phyloP scores from a whole-genome alignment of 1,140 invertebrate genomes.

The Paramacrobiotus metropolitanus region DNA sequence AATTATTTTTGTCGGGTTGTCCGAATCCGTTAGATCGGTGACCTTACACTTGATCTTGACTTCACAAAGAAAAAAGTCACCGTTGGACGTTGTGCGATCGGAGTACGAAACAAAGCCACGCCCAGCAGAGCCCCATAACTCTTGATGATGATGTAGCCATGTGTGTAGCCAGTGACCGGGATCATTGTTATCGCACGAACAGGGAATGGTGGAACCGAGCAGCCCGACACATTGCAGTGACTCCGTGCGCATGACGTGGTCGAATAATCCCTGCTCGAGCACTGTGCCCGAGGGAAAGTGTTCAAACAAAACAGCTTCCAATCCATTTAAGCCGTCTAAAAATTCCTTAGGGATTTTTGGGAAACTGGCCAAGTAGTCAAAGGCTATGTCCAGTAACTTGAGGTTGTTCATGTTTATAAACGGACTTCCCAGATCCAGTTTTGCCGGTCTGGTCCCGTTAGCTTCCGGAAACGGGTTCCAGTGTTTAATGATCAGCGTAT shows the following conservation, averaged over 20 bases:
- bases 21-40: not conserved
- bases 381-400: not conserved
- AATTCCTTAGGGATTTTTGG: not conserved
- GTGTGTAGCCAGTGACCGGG: not conserved
- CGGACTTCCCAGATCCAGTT: not conserved
- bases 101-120: not conserved
- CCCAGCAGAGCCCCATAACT: not conserved
- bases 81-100: not conserved
- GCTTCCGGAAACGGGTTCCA: not conserved
- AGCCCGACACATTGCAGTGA: not conserved
- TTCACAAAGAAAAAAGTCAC: not conserved
- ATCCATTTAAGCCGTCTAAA: not conserved
- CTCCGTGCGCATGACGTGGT: not conserved
- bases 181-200: not conserved
- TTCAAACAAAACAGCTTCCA: not conserved
- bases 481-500: not conserved
- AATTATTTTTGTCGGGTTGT: not conserved
- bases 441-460: not conserved
- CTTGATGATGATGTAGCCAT: not conserved
- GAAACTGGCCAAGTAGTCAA: not conserved
- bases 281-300: not conserved
- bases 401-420: not conserved
- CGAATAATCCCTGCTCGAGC: not conserved
- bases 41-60: not conserved
- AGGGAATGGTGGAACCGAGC: not conserved